Base-by-base conservation (phyloP, 2,113 vertebrate species). In the Dromas ardeola region DNA sequence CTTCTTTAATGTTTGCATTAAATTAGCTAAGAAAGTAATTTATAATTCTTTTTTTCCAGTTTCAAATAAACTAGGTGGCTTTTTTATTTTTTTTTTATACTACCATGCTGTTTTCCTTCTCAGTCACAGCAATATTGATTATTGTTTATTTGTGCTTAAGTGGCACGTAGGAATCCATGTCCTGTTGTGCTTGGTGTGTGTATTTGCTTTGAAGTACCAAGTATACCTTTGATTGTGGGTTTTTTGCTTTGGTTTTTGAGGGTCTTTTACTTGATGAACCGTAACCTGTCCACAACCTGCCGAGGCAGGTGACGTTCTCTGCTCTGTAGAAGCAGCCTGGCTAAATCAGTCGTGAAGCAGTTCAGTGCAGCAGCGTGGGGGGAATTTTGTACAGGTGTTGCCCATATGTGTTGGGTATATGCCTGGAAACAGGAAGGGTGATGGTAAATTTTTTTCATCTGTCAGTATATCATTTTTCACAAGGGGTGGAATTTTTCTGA, bases 381-480 rank as follows among this genome's bases (percentile, higher is more conserved):
- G 38, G 62, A 86, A 30, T 86, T 61, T 86, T 40, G 19, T 92
- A 50, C 94, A 95, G 84, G 86, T 95, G 94, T 45, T 95, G 88
- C 56, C 96, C 91, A 77, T 79, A 91, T 95, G 94, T 93, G 84
- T 90, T 95, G 92, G 88, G 71, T 82, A 21, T 82, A 11, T 69
- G 94, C 93, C 94, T 97, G 74, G 79, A 96, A 95, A 58, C 77
- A 65, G 70, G 73, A 85, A 86, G 74, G 74, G 25, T 36, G 30
- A 38, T 91, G 92, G 34, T 87, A 66, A 80, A 34, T 81, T 92
- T 97, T 95, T 45, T 94, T 96, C 84, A 78, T 93, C 61, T 91
- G 88, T 96, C 86, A 94, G 83, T 77, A 3, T 94, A 94, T 95
- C 66, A 77, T 95, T 94, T 95, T 97, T 91, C 95, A 94, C 56